These are phyloP conservation scores for Aphodius sticticus DNA, from an alignment of 2,888 invertebrate species.

Conservation along the genomic window DNA sequence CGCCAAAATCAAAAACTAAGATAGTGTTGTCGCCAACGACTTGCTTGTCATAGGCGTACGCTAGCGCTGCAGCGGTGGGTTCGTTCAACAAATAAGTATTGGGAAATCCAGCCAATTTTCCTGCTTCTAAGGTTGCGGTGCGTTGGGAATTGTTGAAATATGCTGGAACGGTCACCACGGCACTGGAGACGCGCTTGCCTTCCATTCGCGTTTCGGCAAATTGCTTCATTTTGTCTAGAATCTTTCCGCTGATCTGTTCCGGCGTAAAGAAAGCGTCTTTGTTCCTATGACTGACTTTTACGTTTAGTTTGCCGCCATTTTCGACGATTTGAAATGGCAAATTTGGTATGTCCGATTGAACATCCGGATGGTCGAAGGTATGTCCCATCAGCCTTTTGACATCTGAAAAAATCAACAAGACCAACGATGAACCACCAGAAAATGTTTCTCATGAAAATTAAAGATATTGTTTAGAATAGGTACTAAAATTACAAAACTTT, in stretches of 20 bases:
- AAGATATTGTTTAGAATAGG: background rate
- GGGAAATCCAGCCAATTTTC: conserved; percentile 43
- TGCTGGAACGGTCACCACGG: conserved; percentile 50
- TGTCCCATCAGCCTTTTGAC: conserved; percentile 48
- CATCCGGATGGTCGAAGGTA: conserved; percentile 41
- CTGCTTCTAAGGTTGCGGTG: conserved; percentile 46
- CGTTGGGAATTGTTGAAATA: conserved; percentile 47
- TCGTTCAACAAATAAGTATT: conserved; percentile 44
- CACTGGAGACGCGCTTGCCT: conserved; percentile 38
- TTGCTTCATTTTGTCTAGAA: conserved; percentile 41
- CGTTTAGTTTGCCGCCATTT: conserved; percentile 40
- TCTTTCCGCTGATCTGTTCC: conserved; percentile 42
- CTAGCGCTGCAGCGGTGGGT: conserved; percentile 47
- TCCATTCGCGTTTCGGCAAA: conserved; percentile 39
- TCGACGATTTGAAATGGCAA: conserved; percentile 43
- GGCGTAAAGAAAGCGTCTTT: conserved; percentile 37
- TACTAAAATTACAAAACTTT: too few species aligned
- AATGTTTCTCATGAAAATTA: background rate
- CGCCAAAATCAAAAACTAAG: conserved; percentile 47
- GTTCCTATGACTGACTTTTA: conserved; percentile 35
- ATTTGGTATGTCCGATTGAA: conserved; percentile 42
- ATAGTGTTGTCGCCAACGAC: conserved; percentile 35
- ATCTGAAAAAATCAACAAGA: conserved; percentile 41
- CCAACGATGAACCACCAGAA: conserved; percentile 8
- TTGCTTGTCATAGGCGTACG: conserved; percentile 40